A percentile compares a stretch with the other conserved stretches of the same genome.
phyloP scores from a whole-genome alignment of 2,113 vertebrate genomes.

The Stigmatopora argus region DNA sequence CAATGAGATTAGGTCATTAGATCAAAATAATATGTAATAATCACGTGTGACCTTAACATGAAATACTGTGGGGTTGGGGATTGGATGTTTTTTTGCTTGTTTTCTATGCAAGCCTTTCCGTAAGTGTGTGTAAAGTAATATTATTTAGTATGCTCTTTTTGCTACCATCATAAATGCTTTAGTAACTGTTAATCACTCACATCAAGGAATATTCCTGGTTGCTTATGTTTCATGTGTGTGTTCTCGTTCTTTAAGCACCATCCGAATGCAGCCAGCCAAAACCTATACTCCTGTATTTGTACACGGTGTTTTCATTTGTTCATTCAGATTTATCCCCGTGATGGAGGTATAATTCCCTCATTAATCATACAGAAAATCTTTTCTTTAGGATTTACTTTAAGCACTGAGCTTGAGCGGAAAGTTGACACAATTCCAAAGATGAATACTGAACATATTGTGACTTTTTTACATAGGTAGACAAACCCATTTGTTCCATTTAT shows the following conservation, averaged over 20 bases:
- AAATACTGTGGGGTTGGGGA: too few species aligned
- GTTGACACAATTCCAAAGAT: neutral
- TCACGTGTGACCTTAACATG: too few species aligned
- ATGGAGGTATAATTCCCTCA: conserved; percentile 30
- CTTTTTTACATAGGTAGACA: neutral
- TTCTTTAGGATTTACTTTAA: neutral
- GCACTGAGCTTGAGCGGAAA: neutral
- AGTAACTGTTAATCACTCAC: conserved; percentile 58
- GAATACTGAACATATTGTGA: neutral
- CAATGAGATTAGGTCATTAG: neutral
- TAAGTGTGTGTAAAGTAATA: conserved; percentile 22
- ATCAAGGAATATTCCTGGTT: conserved; percentile 42
- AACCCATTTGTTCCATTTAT: neutral
- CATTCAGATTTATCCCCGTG: conserved; percentile 51
- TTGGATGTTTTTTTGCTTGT: conserved; percentile 9
- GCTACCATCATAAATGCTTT: conserved; percentile 29
- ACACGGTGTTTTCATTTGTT: conserved; percentile 50
- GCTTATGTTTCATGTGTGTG: conserved; percentile 37
- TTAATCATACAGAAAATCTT: conserved; percentile 44
- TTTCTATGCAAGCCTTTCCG: conserved; percentile 21
- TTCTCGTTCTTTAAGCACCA: conserved; percentile 44
- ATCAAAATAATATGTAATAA: neutral
- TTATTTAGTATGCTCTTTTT: conserved; percentile 45
- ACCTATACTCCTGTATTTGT: conserved; percentile 59
- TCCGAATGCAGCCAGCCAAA: conserved; percentile 48